Conservation (phyloP, 2,797 vertebrate genomes). For the Leuciscus waleckii region DNA sequence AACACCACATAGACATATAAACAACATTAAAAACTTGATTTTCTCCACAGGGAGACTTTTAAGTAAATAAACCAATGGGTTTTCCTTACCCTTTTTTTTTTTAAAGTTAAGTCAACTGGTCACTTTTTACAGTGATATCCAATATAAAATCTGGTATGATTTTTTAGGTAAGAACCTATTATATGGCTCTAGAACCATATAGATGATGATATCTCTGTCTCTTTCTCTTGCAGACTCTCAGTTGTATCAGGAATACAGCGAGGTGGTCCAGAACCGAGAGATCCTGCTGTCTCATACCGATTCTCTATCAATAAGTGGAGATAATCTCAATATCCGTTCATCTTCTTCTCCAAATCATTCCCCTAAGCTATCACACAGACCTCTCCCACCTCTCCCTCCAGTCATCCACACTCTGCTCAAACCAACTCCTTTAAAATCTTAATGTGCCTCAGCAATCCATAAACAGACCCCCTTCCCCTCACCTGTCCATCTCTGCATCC, state of each 20-base stretch:
- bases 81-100: no score
- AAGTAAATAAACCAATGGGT: no score
- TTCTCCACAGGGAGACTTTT: no score
- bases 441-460: slow-evolving; percentile 60
- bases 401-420: slow-evolving; percentile 61
- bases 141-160: neutral
- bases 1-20: no score
- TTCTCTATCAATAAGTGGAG: slow-evolving; percentile 68
- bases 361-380: slow-evolving; percentile 68
- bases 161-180: neutral
- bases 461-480: slow-evolving; percentile 77
- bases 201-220: slow-evolving; percentile 51
- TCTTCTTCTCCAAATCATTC: slow-evolving; percentile 66
- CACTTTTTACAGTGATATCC: no score
- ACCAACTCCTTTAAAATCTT: slow-evolving; percentile 60
- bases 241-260: slow-evolving; percentile 88
- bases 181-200: neutral
- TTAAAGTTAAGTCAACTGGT: no score
- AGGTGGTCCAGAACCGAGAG: slow-evolving; percentile 90
- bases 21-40: no score
- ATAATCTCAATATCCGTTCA: slow-evolving; percentile 63
- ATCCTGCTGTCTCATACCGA: slow-evolving; percentile 89
- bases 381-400: slow-evolving; percentile 73
- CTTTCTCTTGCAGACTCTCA: slow-evolving; percentile 72
- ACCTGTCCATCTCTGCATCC: slow-evolving; percentile 80